Base-by-base conservation (phyloP, 2,797 vertebrate genomes). In the Aldrovandia affinis region DNA sequence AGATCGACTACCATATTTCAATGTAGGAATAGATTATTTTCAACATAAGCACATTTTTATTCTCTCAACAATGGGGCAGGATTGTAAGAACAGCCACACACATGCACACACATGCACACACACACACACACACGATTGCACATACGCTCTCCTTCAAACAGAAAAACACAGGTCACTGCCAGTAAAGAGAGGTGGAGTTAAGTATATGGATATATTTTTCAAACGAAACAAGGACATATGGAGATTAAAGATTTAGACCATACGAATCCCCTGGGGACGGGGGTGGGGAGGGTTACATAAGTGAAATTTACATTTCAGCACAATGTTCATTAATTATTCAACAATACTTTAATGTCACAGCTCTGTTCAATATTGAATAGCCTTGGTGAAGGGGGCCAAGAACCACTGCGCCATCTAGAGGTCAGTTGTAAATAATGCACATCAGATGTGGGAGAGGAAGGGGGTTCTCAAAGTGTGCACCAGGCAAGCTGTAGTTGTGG, bases 241-340 rank as follows among this genome's bases (percentile, higher is more conserved):
- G 63, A 68, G 63, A 68, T 33, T 68, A 68, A 68, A 68, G 63
- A 68, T 68, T 68, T 36, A 68, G 33, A 68, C 63, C 3, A 33
- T 4, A 12, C 6, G 12, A 33, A 14, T 68, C 12, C 3, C 28
- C 28, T 2, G 30, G 9, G 10, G 30, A 10, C 5, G 28, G 3
- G 9, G 28, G 28, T n/a, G 65, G 3, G 3, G 33, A 33, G 65
- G 14, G 65, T 70, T 70, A 70, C 65, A 70, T 39, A 70, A 70
- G 33, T 36, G 65, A 70, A 70, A 39, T 70, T 70, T 70, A 70
- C 65, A 70, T 70, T 70, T 39, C 65, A 70, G 65, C 65, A 39
- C 65, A 70, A 39, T 70, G 33, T 70, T 20, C 33, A 70, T 70
- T 18, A 18, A 70, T 70, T 36, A 70, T 70, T 70, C 65, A 70